Conservation (phyloP, 2,888 invertebrate species). For the Trichopoda pennipes region DNA sequence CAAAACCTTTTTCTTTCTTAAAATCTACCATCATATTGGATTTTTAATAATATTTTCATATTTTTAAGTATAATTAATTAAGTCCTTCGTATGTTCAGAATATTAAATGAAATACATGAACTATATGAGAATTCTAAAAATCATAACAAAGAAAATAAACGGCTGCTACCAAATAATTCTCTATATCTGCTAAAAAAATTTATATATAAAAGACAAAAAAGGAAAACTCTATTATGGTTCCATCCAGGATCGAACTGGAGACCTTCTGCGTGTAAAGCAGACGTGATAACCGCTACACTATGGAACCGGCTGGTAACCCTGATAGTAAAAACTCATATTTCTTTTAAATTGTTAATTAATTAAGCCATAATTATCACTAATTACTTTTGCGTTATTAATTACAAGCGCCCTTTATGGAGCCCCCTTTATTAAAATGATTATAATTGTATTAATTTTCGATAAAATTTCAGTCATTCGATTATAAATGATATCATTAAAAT, state of each 20-base stretch:
- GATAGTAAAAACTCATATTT: not conserved
- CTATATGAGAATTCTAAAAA: too few species aligned
- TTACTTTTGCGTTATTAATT: not conserved
- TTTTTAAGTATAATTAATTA: too few species aligned
- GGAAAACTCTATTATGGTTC: slow-evolving; percentile 74
- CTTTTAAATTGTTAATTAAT: too few species aligned
- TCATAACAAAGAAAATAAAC: too few species aligned
- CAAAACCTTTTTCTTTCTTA: too few species aligned
- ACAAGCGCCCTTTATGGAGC: not conserved
- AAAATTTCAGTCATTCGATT: slow-evolving; percentile 38
- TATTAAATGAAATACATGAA: too few species aligned
- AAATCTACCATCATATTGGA: too few species aligned
- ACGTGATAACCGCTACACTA: slow-evolving; percentile 82
- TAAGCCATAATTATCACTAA: not conserved
- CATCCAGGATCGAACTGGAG: slow-evolving; percentile 82
- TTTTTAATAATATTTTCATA: too few species aligned
- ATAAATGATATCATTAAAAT: slow-evolving; percentile 37
- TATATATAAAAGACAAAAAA: not conserved
- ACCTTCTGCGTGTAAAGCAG: slow-evolving; percentile 82
- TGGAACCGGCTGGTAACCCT: slow-evolving; percentile 9
- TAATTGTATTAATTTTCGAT: slow-evolving; percentile 45
- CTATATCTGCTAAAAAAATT: too few species aligned
- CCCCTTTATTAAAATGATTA: not conserved
- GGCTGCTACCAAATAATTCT: too few species aligned
- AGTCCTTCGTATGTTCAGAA: too few species aligned